Evolutionary conservation across 2,113 vertebrate genomes (phyloP), one percentile per base, ranked within the genome.

Genomic region (Eurypyga helias): DNA sequence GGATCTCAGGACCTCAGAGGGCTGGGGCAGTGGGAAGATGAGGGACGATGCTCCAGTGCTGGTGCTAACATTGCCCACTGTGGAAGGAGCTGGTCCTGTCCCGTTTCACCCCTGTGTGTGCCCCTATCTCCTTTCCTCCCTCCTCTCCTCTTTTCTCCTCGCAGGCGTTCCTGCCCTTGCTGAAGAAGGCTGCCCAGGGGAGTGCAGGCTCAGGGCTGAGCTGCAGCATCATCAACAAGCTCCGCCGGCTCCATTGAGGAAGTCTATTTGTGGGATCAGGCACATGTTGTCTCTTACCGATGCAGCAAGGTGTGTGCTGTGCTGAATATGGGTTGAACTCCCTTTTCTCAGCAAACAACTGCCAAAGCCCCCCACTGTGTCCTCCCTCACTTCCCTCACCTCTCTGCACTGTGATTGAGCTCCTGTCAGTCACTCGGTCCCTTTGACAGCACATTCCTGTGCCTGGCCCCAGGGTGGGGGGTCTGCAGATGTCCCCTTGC

Each of bases 201-300:
- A 82, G 46, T 57, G 51, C 75, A 0, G 49, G 48, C 41, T 88
- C 87, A 6, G 52, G 11, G 0, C 24, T 95, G 92, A 94, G 76
- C 80, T 96, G 96, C 71, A 96, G 31, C 90, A 89, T 96, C 1
- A 1, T 98, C 66, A 98, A 97, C 34, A 45, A 97, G 93, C 31
- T 7, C 3, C 7, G 57, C 31, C 0, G 96, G 91, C n/a, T 98
- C 95, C 65, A 94, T 97, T 25, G 24, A 70, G 25, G 83, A 91
- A 8, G 1, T 92, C 36, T 93, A 10, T 12, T 0, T 81, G 4
- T 96, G 83, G 80, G 2, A 86, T 1, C 13, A 7, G 1, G 33
- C 12, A 71, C 79, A 64, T 3, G 23, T 72, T 54, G 33, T 94
- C 20, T 79, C 97, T 0, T 98, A 96, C 46, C 72, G 87, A 45